These are phyloP conservation scores for Leptobrachium leishanense DNA, from an alignment of 2,113 vertebrate genomes.

Conservation along the genomic window DNA sequence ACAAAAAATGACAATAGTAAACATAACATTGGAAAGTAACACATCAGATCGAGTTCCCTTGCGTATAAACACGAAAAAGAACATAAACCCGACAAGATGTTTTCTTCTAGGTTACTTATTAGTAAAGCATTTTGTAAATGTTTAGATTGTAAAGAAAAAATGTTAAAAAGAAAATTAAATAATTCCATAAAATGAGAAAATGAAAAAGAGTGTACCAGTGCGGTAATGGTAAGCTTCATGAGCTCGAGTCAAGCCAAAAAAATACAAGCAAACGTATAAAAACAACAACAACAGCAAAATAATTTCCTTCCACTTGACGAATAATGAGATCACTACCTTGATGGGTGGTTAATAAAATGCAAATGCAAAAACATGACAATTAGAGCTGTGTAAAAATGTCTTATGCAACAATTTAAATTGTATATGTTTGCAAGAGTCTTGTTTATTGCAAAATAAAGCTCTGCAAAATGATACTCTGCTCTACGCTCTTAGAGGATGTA, in stretches of 20 bases:
- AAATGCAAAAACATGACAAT: slow-evolving; percentile 29
- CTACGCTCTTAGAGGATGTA: not conserved
- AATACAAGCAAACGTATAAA: not conserved
- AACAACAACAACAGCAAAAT: not conserved
- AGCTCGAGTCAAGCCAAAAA: slow-evolving; percentile 5
- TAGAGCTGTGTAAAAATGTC: slow-evolving; percentile 45
- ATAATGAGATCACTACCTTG: not conserved
- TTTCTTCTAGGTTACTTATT: not conserved
- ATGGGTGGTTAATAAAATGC: slow-evolving; percentile 36
- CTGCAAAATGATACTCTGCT: not conserved
- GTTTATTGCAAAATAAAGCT: not conserved
- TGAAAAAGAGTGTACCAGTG: not conserved
- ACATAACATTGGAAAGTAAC: too few relatives aligned
- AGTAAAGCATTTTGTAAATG: not conserved
- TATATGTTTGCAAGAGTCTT: not conserved
- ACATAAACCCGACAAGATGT: not conserved
- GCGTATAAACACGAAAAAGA: not conserved
- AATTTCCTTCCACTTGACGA: not conserved
- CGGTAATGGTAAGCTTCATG: not conserved
- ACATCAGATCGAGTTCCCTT: not conserved
- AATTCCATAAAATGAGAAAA: not conserved
- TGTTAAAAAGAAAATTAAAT: not conserved
- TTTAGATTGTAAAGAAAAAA: not conserved
- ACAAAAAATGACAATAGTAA: not conserved
- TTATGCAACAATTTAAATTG: not conserved